phyloP scores from a whole-genome alignment of 2,888 invertebrate species.

The Thera britannica region DNA sequence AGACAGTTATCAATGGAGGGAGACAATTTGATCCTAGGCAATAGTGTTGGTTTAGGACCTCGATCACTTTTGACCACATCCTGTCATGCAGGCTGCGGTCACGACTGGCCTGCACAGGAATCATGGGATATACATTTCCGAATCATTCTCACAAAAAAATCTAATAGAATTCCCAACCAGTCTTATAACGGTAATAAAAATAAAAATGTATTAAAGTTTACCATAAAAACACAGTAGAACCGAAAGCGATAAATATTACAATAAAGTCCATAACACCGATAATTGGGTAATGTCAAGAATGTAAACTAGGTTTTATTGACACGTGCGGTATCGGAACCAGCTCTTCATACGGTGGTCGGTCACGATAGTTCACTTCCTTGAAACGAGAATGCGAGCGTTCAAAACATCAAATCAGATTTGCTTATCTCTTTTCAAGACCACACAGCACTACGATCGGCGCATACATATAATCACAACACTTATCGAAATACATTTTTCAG shows the following conservation, averaged over 20 bases:
- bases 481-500: neutral
- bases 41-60: conserved; percentile 44
- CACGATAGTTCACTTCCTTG: conserved; percentile 27
- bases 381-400: conserved; percentile 15
- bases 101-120: conserved; percentile 41
- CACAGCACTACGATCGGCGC: neutral
- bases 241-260: conserved; percentile 39
- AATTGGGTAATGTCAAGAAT: conserved; percentile 32
- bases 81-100: conserved; percentile 52
- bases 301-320: conserved; percentile 31
- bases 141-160: conserved; percentile 31
- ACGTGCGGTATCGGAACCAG: conserved; percentile 29
- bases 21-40: conserved; percentile 46
- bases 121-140: conserved; percentile 40
- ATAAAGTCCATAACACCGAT: conserved; percentile 35
- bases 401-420: conserved; percentile 21
- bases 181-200: conserved; percentile 41
- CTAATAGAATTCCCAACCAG: conserved; percentile 18
- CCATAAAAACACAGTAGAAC: conserved; percentile 44
- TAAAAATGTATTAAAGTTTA: conserved; percentile 40
- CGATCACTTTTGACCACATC: conserved; percentile 58
- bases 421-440: conserved; percentile 10
- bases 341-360: conserved; percentile 15
- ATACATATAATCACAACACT: conserved; percentile 18
- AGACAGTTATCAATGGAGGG: conserved; percentile 35